These are phyloP conservation scores for Odocoileus hemionus DNA, from an alignment of 2,113 vertebrate species.

Conservation along the genomic window DNA sequence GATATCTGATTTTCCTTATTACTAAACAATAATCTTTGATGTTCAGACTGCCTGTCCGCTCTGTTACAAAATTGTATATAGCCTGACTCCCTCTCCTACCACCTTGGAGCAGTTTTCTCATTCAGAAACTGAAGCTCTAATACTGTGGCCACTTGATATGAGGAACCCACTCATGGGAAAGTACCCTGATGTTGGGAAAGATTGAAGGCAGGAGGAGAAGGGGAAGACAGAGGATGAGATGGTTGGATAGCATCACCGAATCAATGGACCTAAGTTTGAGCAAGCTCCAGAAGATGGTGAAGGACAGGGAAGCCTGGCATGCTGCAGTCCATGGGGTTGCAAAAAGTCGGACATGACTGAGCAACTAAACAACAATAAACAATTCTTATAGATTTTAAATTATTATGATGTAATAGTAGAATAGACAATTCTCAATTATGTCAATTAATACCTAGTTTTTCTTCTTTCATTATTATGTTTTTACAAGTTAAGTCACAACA, in stretches of 20 bases:
- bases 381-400: neutral
- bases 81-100: neutral
- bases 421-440: neutral
- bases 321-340: rapidly evolving
- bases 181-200: neutral
- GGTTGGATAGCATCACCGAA: neutral
- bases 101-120: neutral
- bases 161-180: neutral
- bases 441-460: neutral
- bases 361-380: neutral
- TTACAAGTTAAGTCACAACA: neutral
- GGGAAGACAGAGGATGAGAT: neutral
- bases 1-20: neutral
- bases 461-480: neutral
- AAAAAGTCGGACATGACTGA: neutral
- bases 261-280: neutral
- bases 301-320: neutral
- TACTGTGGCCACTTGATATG: neutral
- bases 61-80: neutral
- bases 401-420: neutral
- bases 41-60: neutral
- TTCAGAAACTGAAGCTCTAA: neutral
- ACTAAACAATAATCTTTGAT: neutral
- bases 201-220: neutral
- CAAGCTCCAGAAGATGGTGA: neutral